These are phyloP conservation scores for Megalonaias nervosa DNA, from an alignment of 1,140 invertebrate species.

Conservation along the genomic window DNA sequence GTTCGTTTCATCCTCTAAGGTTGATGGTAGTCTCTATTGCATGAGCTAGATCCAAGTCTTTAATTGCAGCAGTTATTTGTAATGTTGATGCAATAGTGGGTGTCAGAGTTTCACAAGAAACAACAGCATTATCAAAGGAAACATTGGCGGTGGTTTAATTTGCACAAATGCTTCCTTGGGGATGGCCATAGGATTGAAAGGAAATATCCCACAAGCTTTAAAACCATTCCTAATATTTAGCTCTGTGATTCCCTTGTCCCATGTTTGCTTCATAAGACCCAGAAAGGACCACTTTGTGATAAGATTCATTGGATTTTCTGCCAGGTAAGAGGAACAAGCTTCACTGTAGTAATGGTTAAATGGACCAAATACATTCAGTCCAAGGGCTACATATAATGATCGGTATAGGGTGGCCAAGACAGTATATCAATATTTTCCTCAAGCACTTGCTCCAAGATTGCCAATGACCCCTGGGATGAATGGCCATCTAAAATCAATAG, in stretches of 20 bases:
- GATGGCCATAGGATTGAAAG: no score
- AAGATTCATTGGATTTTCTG: neutral
- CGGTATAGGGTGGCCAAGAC: neutral
- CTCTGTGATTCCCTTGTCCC: neutral
- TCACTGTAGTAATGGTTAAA: conserved; percentile 11
- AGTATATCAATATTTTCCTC: neutral
- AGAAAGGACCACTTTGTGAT: conserved; percentile 22
- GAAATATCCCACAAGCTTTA: no score
- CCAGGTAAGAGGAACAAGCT: conserved; percentile 3
- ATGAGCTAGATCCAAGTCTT: no score
- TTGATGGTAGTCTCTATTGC: no score
- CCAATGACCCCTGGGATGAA: neutral
- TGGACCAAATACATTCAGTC: conserved; percentile 17
- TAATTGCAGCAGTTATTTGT: no score
- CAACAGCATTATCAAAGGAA: neutral
- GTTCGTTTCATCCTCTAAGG: no score
- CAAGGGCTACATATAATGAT: conserved; percentile 11
- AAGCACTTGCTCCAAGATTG: no score
- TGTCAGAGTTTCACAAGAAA: no score
- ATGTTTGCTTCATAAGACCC: conserved; percentile 5
- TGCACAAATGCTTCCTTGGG: no score
- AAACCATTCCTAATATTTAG: conserved; percentile 9
- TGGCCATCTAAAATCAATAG: conserved; percentile 26
- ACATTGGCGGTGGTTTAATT: no score
- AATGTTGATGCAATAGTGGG: no score